Evolutionary conservation across 1,140 invertebrate species (phyloP).

Genomic region (Lethrus apterus): DNA sequence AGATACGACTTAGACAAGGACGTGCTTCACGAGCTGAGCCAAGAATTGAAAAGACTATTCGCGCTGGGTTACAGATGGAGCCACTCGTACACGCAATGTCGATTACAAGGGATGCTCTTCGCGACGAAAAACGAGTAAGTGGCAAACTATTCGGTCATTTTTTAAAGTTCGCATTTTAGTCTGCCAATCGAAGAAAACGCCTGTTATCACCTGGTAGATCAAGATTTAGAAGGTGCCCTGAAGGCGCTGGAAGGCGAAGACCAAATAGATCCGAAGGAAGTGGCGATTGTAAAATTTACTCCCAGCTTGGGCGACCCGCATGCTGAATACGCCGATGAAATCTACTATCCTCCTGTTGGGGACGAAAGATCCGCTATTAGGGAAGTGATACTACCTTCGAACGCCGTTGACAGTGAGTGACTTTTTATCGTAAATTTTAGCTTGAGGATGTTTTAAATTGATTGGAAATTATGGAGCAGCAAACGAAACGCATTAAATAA

Average conservation of each 20-base stretch:
- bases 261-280: constrained; percentile 51
- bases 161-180: constrained; percentile 1
- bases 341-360: constrained; percentile 63
- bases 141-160: background rate
- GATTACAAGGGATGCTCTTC: constrained; percentile 67
- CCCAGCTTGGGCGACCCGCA: constrained; percentile 59
- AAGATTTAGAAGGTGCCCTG: constrained; percentile 47
- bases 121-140: constrained; percentile 52
- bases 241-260: constrained; percentile 44
- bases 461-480: too few species aligned
- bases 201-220: constrained; percentile 41
- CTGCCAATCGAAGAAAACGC: constrained; percentile 36
- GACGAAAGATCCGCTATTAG: constrained; percentile 25
- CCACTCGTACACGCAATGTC: constrained; percentile 74
- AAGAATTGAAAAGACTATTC: constrained; percentile 59
- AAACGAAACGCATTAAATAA: too few species aligned
- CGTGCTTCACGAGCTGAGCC: constrained; percentile 58
- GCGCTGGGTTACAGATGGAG: constrained; percentile 69
- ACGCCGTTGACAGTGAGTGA: constrained; percentile 31
- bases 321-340: constrained; percentile 64
- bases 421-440: background rate
- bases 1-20: constrained; percentile 57
- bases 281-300: constrained; percentile 72
- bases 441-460: too few species aligned
- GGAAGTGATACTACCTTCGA: constrained; percentile 32